Evolutionary conservation across 2,797 vertebrate species (phyloP).

Genomic region (Premnoplex brunnescens): DNA sequence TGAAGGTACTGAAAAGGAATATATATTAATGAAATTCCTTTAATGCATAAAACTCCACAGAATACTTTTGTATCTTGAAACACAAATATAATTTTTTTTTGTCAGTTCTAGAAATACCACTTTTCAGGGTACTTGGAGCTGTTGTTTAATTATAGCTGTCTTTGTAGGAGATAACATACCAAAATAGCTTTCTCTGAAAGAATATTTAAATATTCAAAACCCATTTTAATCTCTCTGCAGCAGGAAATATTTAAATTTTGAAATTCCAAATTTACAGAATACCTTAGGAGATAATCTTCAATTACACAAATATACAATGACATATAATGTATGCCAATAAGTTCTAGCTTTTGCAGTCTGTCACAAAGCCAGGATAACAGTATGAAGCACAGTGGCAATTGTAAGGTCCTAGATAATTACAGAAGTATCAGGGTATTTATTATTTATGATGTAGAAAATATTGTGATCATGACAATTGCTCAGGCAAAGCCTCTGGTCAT

Average conservation of each 20-base stretch:
- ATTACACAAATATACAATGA: neutral
- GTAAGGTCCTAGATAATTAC: neutral
- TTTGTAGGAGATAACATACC: neutral
- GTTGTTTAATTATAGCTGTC: neutral
- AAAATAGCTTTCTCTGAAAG: neutral
- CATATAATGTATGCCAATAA: neutral
- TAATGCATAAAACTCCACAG: neutral
- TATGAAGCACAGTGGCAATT: neutral
- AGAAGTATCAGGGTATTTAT: neutral
- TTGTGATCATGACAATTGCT: neutral
- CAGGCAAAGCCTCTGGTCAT: neutral
- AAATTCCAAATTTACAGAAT: neutral
- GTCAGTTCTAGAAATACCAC: neutral
- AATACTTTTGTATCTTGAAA: neutral
- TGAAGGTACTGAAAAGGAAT: neutral
- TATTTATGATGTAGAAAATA: neutral
- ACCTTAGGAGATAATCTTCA: neutral
- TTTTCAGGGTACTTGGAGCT: neutral
- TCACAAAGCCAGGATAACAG: neutral
- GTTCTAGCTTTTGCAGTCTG: neutral
- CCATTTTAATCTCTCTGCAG: neutral
- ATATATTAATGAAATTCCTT: neutral
- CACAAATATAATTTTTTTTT: neutral
- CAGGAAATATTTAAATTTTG: neutral
- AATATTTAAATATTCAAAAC: neutral